Conservation (phyloP, 2,888 invertebrate genomes). For the Neoaliturus tenellus region DNA sequence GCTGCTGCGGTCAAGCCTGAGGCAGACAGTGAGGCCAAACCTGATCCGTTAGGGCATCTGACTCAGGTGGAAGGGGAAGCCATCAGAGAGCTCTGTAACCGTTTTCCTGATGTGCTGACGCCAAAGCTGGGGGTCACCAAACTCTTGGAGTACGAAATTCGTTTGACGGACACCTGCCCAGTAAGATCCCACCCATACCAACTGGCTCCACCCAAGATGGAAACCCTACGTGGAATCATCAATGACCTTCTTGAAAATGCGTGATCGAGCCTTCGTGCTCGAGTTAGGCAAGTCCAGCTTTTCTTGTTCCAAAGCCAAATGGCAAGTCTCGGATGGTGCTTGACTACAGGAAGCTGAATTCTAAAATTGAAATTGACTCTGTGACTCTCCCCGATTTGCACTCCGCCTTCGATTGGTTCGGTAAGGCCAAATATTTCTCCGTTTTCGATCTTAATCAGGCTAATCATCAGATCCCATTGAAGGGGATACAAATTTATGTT, state of each 20-base stretch:
- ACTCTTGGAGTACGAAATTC: neutral
- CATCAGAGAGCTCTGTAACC: neutral
- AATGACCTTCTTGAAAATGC: neutral
- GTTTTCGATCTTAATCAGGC: neutral
- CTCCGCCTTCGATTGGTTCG: neutral
- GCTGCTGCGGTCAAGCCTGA: neutral
- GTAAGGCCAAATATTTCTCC: neutral
- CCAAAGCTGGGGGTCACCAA: neutral
- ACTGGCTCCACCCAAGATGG: slow-evolving; percentile 36
- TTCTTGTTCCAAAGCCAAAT: slow-evolving; percentile 54
- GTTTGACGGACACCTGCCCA: neutral
- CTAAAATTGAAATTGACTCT: neutral
- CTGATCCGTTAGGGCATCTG: neutral
- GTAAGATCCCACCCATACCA: slow-evolving; percentile 27
- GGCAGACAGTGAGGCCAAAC: neutral
- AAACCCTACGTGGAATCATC: slow-evolving; percentile 2
- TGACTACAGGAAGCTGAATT: neutral
- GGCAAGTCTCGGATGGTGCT: neutral
- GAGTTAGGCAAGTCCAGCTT: slow-evolving; percentile 60
- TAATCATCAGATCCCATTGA: too few relatives aligned
- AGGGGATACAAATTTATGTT: too few relatives aligned
- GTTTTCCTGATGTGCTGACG: slow-evolving; percentile 17
- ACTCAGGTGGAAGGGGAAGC: neutral
- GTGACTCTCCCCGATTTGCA: neutral
- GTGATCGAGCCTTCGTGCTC: slow-evolving; percentile 52